Conservation (phyloP, 2,113 vertebrate genomes). For the Microcebus lehilahytsara region DNA sequence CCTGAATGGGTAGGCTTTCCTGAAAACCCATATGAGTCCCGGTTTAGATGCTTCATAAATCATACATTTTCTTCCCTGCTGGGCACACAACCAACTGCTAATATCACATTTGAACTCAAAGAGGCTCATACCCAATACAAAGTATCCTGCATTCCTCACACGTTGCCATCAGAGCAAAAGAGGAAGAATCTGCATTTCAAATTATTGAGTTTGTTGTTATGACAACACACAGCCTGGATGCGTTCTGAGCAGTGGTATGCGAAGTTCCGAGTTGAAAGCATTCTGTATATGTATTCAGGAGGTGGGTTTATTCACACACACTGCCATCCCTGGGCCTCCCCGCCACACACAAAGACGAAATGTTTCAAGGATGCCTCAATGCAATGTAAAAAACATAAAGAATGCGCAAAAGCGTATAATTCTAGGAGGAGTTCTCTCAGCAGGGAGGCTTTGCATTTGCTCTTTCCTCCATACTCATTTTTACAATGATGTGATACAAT, state of each 20-base stretch:
- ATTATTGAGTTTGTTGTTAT: slow-evolving; percentile 84
- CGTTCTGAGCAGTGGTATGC: slow-evolving; percentile 48
- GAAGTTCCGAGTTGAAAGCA: slow-evolving; percentile 57
- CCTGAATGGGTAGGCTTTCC: slow-evolving; percentile 42
- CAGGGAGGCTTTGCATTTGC: not conserved
- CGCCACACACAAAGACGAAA: slow-evolving; percentile 9
- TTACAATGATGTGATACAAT: not conserved
- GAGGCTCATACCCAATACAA: slow-evolving; percentile 57
- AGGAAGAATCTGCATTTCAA: slow-evolving; percentile 84
- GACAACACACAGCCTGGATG: slow-evolving; percentile 80
- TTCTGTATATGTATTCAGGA: slow-evolving; percentile 48
- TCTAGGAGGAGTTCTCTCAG: slow-evolving; percentile 1
- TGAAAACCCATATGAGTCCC: slow-evolving; percentile 57
- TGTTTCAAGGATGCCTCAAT: slow-evolving; percentile 30
- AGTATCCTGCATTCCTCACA: slow-evolving; percentile 71
- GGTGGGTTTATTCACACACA: not conserved
- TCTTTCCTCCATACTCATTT: not conserved
- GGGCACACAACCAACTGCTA: slow-evolving; percentile 70
- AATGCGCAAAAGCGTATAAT: not conserved
- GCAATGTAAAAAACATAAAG: slow-evolving; percentile 18
- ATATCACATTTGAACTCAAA: slow-evolving; percentile 73
- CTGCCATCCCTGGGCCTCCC: not conserved
- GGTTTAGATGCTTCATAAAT: slow-evolving; percentile 67
- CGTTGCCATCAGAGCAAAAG: slow-evolving; percentile 71
- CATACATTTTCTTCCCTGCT: slow-evolving; percentile 61